These are phyloP conservation scores for Larimichthys crocea DNA, from an alignment of 2,113 vertebrate genomes.

Conservation along the genomic window DNA sequence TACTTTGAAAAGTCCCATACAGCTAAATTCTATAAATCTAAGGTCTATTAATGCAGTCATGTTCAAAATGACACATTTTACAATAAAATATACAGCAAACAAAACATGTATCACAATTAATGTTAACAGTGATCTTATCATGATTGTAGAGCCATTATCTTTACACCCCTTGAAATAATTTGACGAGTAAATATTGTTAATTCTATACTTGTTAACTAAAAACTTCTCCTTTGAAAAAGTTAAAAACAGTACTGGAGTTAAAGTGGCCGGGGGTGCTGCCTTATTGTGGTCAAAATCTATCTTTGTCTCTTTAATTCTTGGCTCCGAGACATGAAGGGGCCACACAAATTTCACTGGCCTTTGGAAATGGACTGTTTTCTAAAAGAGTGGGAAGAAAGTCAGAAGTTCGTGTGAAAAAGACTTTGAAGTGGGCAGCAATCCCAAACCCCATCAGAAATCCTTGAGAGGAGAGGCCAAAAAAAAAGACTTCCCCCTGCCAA, in stretches of 20 bases:
- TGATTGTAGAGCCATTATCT: not conserved
- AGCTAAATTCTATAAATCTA: too few species aligned
- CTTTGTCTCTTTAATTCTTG: constrained; percentile 24
- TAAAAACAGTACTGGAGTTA: not conserved
- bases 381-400: constrained; percentile 37
- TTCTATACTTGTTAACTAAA: not conserved
- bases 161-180: too few species aligned
- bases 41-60: too few species aligned
- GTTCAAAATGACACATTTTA: not conserved
- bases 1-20: too few species aligned
- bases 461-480: constrained; percentile 33
- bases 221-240: not conserved
- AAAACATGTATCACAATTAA: not conserved
- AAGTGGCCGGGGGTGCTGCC: not conserved
- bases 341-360: constrained; percentile 28
- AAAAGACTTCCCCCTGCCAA: constrained; percentile 41
- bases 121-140: too few species aligned
- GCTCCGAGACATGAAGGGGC: constrained; percentile 19
- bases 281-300: constrained; percentile 29
- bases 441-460: constrained; percentile 60
- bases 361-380: constrained; percentile 55
- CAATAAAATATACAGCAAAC: not conserved
- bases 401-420: constrained; percentile 43
- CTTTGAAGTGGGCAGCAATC: constrained; percentile 73
- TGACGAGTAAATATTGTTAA: not conserved